phyloP scores from a whole-genome alignment of 1,140 invertebrate species.

The Rhyacophila brunnea region DNA sequence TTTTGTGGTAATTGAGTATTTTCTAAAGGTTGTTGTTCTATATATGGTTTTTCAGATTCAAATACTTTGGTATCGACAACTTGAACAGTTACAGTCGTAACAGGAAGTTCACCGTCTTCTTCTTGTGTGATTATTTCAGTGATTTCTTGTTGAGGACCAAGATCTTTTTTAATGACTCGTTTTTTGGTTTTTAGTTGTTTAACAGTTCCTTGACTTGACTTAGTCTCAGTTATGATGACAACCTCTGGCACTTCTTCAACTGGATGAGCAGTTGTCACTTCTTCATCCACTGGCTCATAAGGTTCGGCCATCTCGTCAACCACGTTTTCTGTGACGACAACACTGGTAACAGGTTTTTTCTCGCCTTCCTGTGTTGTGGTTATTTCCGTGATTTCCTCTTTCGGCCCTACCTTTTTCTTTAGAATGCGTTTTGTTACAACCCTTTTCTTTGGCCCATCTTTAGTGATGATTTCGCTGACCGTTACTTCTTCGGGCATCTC shows the following conservation, averaged over 20 bases:
- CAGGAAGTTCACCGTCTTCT: slow-evolving; percentile 32
- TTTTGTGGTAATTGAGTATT: slow-evolving; percentile 3
- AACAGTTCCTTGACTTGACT: slow-evolving; percentile 32
- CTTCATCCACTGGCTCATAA: background rate
- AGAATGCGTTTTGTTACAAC: slow-evolving; percentile 4
- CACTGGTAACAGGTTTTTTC: slow-evolving; percentile 5
- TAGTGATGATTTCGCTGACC: slow-evolving; percentile 4
- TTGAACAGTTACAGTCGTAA: slow-evolving; percentile 35
- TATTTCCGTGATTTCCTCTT: slow-evolving; percentile 20
- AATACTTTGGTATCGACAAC: slow-evolving; percentile 11
- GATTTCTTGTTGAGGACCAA: slow-evolving; percentile 21
- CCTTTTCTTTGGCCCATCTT: slow-evolving; percentile 2
- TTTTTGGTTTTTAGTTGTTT: slow-evolving; percentile 28
- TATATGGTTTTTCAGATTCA: slow-evolving; percentile 23
- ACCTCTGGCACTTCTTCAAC: slow-evolving; percentile 48
- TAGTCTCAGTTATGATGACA: slow-evolving; percentile 15
- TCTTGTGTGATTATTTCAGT: slow-evolving; percentile 38
- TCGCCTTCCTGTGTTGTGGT: slow-evolving; percentile 35
- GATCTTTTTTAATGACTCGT: slow-evolving; percentile 25
- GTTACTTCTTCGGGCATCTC: slow-evolving; percentile 13
- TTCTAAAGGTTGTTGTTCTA: slow-evolving; percentile 15
- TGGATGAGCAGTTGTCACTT: background rate
- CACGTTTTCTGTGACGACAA: slow-evolving; percentile 8
- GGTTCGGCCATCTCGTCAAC: background rate
- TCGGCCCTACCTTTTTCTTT: slow-evolving; percentile 10